These are phyloP conservation scores for Gadopsis bispinosus DNA, from an alignment of 2,797 vertebrate genomes.

Conservation along the genomic window DNA sequence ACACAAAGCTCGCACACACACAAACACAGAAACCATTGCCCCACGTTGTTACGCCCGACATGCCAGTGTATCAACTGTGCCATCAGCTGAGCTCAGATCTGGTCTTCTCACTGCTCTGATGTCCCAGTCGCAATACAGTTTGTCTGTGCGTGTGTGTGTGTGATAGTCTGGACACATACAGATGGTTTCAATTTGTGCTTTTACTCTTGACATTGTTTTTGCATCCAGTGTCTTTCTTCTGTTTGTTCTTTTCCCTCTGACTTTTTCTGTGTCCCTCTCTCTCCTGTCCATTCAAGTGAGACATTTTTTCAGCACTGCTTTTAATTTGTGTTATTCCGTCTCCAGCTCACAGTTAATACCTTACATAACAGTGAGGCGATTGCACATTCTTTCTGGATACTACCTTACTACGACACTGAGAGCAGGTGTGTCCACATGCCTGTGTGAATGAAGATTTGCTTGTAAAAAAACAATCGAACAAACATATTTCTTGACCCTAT, in stretches of 20 bases:
- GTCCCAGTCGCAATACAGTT: constrained; percentile 20
- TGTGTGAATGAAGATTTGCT: not conserved
- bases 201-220: not conserved
- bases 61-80: constrained; percentile 47
- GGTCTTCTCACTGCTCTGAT: constrained; percentile 45
- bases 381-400: not conserved
- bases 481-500: not conserved
- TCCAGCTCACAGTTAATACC: not conserved
- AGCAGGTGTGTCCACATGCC: not conserved
- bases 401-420: not conserved
- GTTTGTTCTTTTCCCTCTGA: not conserved
- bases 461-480: not conserved
- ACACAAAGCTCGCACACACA: constrained; percentile 21
- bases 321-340: constrained; percentile 1
- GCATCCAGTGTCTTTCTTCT: not conserved
- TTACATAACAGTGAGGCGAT: not conserved
- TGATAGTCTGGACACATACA: constrained; percentile 16
- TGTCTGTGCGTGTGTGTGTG: not conserved
- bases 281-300: constrained; percentile 10
- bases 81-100: constrained; percentile 60
- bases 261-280: not conserved
- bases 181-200: not conserved
- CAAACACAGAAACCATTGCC: constrained; percentile 18
- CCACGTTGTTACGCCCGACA: constrained; percentile 21
- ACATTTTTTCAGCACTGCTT: constrained; percentile 5